Conservation (phyloP, 1,140 invertebrate species). For the Neodiprion pinetum region DNA sequence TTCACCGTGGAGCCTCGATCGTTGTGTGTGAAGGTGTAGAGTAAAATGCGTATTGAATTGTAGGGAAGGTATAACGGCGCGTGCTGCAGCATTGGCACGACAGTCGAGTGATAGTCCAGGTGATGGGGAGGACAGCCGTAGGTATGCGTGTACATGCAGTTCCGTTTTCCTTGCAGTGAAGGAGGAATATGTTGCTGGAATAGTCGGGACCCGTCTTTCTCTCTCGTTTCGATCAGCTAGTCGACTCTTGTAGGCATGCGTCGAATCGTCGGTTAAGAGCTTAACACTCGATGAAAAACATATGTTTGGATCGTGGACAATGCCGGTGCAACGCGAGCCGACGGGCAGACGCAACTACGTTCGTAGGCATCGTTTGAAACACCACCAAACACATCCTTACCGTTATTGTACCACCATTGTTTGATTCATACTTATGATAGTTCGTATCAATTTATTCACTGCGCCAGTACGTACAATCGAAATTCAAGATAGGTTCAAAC, state of each 20-base stretch:
- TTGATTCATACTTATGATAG: too few species aligned
- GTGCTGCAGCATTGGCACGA: not conserved
- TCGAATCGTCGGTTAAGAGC: not conserved
- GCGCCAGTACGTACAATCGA: too few species aligned
- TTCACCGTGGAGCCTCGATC: too few species aligned
- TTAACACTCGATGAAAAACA: constrained; percentile 31
- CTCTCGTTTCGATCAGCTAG: not conserved
- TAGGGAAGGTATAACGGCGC: too few species aligned
- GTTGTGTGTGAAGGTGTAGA: too few species aligned
- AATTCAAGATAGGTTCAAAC: too few species aligned
- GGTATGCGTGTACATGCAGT: not conserved
- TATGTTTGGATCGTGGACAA: constrained; percentile 41
- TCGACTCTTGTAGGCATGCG: constrained; percentile 9
- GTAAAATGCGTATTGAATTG: too few species aligned
- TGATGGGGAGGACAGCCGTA: constrained; percentile 29
- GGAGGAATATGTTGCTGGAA: too few species aligned
- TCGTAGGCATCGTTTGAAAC: too few species aligned
- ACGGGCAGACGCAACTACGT: constrained; percentile 15
- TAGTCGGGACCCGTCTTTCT: not conserved
- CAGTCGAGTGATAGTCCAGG: constrained; percentile 40
- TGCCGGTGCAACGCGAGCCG: constrained; percentile 13
- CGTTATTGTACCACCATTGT: too few species aligned
- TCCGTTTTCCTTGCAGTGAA: constrained; percentile 1
- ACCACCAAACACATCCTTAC: too few species aligned
- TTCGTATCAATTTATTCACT: too few species aligned